These are phyloP conservation scores for Tenebrio molitor DNA, from an alignment of 1,140 invertebrate genomes.

Conservation along the genomic window DNA sequence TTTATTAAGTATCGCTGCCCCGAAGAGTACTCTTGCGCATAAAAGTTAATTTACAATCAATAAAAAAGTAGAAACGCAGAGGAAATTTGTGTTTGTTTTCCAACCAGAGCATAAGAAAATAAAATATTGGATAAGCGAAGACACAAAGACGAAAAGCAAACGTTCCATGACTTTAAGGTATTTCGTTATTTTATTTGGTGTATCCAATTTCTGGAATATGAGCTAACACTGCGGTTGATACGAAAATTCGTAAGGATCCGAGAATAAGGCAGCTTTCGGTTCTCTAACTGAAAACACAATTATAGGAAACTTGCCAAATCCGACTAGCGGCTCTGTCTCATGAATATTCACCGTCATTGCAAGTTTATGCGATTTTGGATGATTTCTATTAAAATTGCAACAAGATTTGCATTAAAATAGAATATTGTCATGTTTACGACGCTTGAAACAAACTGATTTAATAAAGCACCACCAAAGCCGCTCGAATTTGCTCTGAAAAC, in stretches of 20 bases:
- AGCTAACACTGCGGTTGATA: conserved; percentile 38
- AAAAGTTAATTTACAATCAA: not conserved
- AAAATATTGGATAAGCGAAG: conserved; percentile 32
- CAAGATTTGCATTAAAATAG: conserved; percentile 39
- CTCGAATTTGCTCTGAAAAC: conserved; percentile 2
- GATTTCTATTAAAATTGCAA: conserved; percentile 40
- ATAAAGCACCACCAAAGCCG: not conserved
- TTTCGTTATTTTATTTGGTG: conserved; percentile 33
- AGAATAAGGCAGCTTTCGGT: conserved; percentile 33
- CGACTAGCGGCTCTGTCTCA: conserved; percentile 12
- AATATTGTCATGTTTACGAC: conserved; percentile 34
- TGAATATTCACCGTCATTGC: conserved; percentile 29
- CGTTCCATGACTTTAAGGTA: conserved; percentile 33
- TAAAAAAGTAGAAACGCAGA: not conserved
- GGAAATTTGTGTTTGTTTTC: conserved; percentile 1
- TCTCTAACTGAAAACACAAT: conserved; percentile 35
- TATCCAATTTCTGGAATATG: conserved; percentile 35
- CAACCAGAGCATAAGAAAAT: conserved; percentile 5
- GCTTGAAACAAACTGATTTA: conserved; percentile 14
- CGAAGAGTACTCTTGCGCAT: no score
- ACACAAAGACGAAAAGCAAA: conserved; percentile 25
- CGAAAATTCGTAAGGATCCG: conserved; percentile 32
- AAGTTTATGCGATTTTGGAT: conserved; percentile 38
- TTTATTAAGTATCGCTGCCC: no score
- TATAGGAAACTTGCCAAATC: conserved; percentile 40